Conservation (phyloP, 2,113 vertebrate genomes). For the Haplotaxodon microlepis region DNA sequence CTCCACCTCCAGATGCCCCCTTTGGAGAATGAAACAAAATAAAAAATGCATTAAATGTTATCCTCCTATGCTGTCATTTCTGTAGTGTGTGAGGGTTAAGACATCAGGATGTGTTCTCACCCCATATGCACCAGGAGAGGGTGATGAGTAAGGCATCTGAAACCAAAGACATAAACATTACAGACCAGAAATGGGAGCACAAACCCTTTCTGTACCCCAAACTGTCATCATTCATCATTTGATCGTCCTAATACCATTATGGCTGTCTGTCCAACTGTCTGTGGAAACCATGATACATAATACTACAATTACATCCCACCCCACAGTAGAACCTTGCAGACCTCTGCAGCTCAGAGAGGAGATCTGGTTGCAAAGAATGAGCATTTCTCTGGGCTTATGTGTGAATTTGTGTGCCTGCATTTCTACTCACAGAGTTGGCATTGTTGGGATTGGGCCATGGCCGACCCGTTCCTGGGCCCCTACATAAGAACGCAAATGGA, state of each 20-base stretch:
- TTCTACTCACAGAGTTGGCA: slow-evolving; percentile 91
- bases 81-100: background rate
- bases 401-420: background rate
- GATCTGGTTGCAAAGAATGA: slow-evolving; percentile 36
- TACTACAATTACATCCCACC: slow-evolving; percentile 56
- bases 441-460: slow-evolving; percentile 98
- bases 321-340: slow-evolving; percentile 16
- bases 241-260: slow-evolving; percentile 49
- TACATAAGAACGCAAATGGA: slow-evolving; percentile 33
- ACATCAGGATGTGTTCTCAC: slow-evolving; percentile 69
- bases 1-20: slow-evolving; percentile 94
- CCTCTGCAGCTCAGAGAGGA: background rate
- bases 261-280: slow-evolving; percentile 26
- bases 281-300: slow-evolving; percentile 57
- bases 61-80: background rate
- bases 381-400: background rate
- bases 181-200: slow-evolving; percentile 22
- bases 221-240: slow-evolving; percentile 48
- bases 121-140: slow-evolving; percentile 96
- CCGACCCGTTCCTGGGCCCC: slow-evolving; percentile 89
- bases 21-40: slow-evolving; percentile 46
- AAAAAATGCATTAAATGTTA: background rate
- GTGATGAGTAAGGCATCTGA: slow-evolving; percentile 97
- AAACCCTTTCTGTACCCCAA: slow-evolving; percentile 29
- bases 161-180: slow-evolving; percentile 55